Evolutionary conservation across 2,888 invertebrate species (phyloP), one percentile per base, ranked within the genome.

Genomic region (Lasioglossum leucozonium): DNA sequence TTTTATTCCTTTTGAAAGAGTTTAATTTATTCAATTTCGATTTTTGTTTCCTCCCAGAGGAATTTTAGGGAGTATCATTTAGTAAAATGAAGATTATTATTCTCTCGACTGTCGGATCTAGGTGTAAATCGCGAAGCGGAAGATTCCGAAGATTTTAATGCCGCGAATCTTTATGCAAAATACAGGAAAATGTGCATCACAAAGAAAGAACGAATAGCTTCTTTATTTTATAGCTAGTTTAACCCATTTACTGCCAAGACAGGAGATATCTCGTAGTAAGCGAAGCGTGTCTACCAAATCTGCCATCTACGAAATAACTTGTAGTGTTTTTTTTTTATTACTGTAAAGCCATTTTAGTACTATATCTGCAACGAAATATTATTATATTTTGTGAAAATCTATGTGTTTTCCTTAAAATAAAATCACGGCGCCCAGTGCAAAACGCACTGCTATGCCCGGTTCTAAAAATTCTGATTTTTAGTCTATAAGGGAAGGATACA

Each of bases 401-500:
- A n/a, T n/a, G n/a, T n/a, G n/a, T n/a, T n/a, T n/a, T n/a, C n/a
- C n/a, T n/a, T n/a, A n/a, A n/a, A n/a, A n/a, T n/a, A n/a, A n/a
- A n/a, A n/a, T n/a, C n/a, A n/a, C n/a, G n/a, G n/a, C n/a, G n/a
- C n/a, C n/a, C n/a, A n/a, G n/a, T n/a, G n/a, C n/a, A n/a, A n/a
- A n/a, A n/a, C n/a, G n/a, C n/a, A n/a, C n/a, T n/a, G n/a, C 62
- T 30, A 16, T 62, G 51, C 51, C 51, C 62, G 62, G 62, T 62
- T 62, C 16, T 30, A 30, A 30, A 30, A 62, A 30, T 62, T 62
- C 30, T 30, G 62, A 16, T 51, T 51, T 22, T 51, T 51, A n/a
- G 3, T 10, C 22, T n/a, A n/a, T 51, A 0, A 62, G 16, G 16
- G 30, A 30, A 30, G 51, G 16, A 62, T 30, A 62, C 30, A 62